Base-by-base conservation (phyloP, 2,888 invertebrate genomes). In the Eilema depressum region DNA sequence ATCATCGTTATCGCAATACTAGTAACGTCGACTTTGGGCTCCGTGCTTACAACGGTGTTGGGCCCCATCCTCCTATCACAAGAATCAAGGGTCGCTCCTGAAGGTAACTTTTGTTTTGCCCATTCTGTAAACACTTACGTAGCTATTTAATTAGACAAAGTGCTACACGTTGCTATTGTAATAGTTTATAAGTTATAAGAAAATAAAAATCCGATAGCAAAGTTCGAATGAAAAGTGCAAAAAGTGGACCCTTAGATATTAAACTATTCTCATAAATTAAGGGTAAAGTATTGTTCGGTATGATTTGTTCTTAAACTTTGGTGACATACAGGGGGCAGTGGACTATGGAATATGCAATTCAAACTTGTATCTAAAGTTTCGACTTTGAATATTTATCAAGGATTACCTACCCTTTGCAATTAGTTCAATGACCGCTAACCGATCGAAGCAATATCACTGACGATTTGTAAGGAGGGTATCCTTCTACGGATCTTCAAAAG, bases 1-100 rank as follows among this genome's bases (percentile, higher is more conserved):
- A 94, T 95, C 73, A 95, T 95, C 81, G 92, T 95, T 86, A 94
- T 95, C 80, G 94, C 94, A 20, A 93, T 95, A 75, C 78, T 95
- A 0, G 72, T 93, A 86, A 95, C 94, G 78, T 87, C 93, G 12
- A 91, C 92, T 66, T 86, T 95, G 69, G 95, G 95, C 23, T 94
- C 95, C 1, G 82, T 83, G 11, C 86, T 95, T 30, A 94, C 95
- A 11, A 93, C 92, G 2, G 74, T 85, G n/a, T 82, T 94, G 73
- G 95, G 95, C 17, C 95, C 95, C n/a, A 75, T 92, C 71, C 87
- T 95, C 41, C 89, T 95, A 56, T 90, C 93, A 23, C 86, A 89
- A 66, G 92, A 94, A 77, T 89, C 92, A 56, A 89, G 87, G 83
- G 89, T 94, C 63, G 86, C 89, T 70, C 94, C 94, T 72, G 89